A percentile compares a stretch with the other conserved stretches of the same genome.
These are phyloP conservation scores for Daubentonia madagascariensis DNA, from an alignment of 2,113 vertebrate species.

Conservation along the genomic window DNA sequence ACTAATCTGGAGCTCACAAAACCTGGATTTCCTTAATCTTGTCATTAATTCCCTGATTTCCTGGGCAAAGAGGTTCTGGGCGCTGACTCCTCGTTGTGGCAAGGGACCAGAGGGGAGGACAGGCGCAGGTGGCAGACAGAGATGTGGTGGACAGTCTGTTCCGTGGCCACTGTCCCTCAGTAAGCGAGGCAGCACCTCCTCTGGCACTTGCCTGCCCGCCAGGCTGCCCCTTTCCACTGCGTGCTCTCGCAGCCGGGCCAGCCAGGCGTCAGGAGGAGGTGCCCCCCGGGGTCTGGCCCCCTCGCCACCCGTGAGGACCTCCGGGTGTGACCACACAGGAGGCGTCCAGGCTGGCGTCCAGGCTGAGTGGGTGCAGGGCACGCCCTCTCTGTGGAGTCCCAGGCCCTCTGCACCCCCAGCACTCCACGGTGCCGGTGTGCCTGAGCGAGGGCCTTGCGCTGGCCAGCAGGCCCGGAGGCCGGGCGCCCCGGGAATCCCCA, in stretches of 20 bases:
- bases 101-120: background rate
- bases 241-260: too few species aligned
- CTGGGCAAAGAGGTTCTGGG: background rate
- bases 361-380: background rate
- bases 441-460: background rate
- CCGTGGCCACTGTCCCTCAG: background rate
- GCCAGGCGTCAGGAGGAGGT: background rate
- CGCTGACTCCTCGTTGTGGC: fast-evolving
- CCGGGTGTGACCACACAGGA: background rate
- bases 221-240: too few species aligned
- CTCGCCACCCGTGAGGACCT: background rate
- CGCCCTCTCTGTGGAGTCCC: background rate
- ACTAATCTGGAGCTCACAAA: background rate
- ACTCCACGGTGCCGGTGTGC: background rate
- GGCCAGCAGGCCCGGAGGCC: background rate
- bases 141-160: background rate
- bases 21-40: background rate
- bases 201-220: too few species aligned
- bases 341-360: background rate
- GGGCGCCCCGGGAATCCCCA: background rate
- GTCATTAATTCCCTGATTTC: background rate
- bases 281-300: fast-evolving
- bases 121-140: fast-evolving
- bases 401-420: background rate
- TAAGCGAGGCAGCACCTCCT: fast-evolving